Evolutionary conservation across 2,113 vertebrate genomes (phyloP).

Genomic region (Ictidomys tridecemlineatus): DNA sequence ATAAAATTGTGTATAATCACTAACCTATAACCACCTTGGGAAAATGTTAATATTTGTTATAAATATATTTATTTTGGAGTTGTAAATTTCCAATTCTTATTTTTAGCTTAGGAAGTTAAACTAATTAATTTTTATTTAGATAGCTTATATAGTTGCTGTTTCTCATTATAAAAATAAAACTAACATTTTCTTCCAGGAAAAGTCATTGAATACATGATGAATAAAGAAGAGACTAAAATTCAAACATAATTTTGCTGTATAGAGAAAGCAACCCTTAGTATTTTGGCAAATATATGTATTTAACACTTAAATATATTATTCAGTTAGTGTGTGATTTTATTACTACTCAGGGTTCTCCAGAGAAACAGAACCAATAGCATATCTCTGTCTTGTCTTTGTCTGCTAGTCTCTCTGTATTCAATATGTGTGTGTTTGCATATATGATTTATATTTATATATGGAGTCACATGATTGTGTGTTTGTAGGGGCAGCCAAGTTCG

Average conservation of each 20-base stretch:
- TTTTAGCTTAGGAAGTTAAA: background rate
- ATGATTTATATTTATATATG: background rate
- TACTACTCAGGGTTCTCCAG: background rate
- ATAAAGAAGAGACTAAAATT: background rate
- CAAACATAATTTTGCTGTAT: background rate
- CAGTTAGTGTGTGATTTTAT: background rate
- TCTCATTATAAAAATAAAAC: conserved; percentile 20
- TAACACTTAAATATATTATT: background rate
- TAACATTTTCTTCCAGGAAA: background rate
- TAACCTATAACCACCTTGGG: background rate
- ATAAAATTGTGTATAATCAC: background rate
- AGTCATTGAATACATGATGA: background rate
- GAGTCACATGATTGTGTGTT: too few relatives aligned
- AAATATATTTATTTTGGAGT: background rate
- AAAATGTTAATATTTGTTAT: background rate
- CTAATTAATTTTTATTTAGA: too few relatives aligned
- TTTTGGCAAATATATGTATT: background rate
- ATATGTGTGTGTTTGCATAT: background rate
- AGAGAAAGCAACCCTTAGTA: background rate
- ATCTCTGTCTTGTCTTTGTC: background rate
- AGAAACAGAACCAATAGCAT: background rate
- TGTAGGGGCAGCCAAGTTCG: background rate
- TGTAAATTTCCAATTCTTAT: conserved; percentile 20
- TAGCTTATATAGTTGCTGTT: background rate
- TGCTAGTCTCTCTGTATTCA: background rate